Evolutionary conservation across 2,797 vertebrate species (phyloP).

Genomic region (Argya squamiceps): DNA sequence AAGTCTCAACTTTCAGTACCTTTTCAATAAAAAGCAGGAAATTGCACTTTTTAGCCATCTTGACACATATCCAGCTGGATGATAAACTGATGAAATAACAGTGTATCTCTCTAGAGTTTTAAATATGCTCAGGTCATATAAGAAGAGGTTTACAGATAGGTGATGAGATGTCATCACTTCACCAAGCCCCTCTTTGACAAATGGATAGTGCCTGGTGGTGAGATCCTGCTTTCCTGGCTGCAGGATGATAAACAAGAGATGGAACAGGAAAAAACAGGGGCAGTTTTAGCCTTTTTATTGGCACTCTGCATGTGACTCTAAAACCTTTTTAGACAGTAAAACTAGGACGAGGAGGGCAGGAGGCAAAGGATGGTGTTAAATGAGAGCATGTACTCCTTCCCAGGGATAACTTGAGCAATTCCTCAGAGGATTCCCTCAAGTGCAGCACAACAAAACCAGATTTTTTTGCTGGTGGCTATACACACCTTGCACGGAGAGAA

Average conservation of each 20-base stretch:
- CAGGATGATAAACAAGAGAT: neutral
- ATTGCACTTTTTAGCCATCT: neutral
- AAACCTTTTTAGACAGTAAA: neutral
- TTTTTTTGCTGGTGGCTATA: neutral
- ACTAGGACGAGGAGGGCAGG: neutral
- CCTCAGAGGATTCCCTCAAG: neutral
- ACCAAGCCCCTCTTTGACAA: neutral
- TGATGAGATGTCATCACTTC: neutral
- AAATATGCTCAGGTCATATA: neutral
- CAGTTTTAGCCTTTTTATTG: neutral
- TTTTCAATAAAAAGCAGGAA: constrained; percentile 5
- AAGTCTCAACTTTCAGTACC: neutral
- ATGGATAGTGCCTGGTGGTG: neutral
- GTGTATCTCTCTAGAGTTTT: neutral
- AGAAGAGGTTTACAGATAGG: neutral
- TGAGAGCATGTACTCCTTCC: neutral
- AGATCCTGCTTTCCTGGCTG: neutral
- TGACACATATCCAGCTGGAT: neutral
- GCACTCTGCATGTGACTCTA: neutral
- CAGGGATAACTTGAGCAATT: neutral
- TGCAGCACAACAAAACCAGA: neutral
- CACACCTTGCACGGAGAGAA: constrained; percentile 85
- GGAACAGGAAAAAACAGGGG: neutral
- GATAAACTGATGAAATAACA: neutral
- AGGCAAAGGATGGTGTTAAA: neutral